phyloP scores from a whole-genome alignment of 2,797 vertebrate species.

The Tapirus indicus region DNA sequence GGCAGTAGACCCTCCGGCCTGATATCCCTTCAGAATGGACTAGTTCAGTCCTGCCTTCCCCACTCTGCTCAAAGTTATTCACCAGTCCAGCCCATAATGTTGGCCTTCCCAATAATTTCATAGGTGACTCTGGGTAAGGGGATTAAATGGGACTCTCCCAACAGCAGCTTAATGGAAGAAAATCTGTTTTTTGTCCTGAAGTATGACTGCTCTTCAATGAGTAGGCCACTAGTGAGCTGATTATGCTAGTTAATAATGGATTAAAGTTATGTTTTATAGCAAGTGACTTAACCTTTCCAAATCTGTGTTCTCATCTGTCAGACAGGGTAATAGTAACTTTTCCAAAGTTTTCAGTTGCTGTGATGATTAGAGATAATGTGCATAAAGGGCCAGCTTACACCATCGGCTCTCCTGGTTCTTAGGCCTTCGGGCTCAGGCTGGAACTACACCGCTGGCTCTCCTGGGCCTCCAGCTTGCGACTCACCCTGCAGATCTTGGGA shows the following conservation, averaged over 20 bases:
- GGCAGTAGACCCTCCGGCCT: background rate
- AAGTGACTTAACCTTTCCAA: background rate
- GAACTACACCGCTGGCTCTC: background rate
- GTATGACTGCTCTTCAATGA: background rate
- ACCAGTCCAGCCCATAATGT: background rate
- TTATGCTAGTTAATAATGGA: background rate
- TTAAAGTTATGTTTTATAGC: background rate
- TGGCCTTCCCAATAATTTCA: background rate
- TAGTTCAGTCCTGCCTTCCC: background rate
- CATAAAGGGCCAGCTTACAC: background rate
- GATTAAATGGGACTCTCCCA: background rate
- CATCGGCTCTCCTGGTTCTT: background rate
- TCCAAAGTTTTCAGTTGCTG: background rate
- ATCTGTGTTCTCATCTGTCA: constrained; percentile 16
- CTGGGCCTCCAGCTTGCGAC: background rate
- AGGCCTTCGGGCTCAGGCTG: background rate
- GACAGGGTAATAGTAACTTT: background rate
- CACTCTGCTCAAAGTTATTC: background rate
- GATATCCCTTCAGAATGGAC: background rate
- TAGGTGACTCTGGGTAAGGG: background rate
- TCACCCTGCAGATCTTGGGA: background rate
- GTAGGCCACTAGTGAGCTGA: background rate
- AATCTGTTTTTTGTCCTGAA: background rate
- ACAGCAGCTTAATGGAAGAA: background rate
- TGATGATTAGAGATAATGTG: background rate